Conservation (phyloP, 30 jellyfish, hydroid and myxozoan species). For the Pelagia noctiluca region DNA sequence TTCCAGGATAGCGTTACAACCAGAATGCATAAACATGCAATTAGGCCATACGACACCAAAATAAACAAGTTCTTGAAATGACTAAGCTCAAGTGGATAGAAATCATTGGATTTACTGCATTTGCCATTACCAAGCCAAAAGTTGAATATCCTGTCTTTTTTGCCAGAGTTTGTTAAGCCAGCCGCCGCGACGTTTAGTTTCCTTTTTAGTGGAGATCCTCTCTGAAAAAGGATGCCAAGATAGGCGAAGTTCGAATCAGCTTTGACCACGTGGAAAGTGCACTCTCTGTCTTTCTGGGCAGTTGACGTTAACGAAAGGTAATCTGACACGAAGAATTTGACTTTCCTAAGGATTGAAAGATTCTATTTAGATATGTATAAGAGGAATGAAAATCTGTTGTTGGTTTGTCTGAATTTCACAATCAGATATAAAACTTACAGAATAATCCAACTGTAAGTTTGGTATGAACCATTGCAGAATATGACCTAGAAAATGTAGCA, state of each 20-base stretch:
- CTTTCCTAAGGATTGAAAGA: neutral
- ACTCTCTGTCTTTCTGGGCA: neutral
- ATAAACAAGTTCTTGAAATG: neutral
- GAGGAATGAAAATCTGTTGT: neutral
- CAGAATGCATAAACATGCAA: neutral
- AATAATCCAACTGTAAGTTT: no score
- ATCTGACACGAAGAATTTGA: neutral
- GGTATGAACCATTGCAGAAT: neutral
- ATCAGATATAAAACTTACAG: no score
- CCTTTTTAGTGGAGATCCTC: neutral
- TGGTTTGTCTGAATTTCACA: neutral
- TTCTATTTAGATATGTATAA: neutral
- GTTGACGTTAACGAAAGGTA: neutral
- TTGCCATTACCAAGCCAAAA: neutral
- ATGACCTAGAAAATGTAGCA: neutral
- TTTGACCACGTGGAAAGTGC: neutral
- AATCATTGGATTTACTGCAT: neutral
- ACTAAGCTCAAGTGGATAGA: neutral
- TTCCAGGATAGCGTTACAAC: neutral
- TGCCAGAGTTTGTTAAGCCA: neutral
- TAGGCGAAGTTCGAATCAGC: neutral
- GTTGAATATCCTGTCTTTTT: neutral
- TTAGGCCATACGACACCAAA: neutral
- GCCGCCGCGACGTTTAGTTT: neutral
- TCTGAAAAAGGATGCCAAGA: neutral